phyloP scores from a whole-genome alignment of 2,113 vertebrate species.

The Gymnorhina tibicen region DNA sequence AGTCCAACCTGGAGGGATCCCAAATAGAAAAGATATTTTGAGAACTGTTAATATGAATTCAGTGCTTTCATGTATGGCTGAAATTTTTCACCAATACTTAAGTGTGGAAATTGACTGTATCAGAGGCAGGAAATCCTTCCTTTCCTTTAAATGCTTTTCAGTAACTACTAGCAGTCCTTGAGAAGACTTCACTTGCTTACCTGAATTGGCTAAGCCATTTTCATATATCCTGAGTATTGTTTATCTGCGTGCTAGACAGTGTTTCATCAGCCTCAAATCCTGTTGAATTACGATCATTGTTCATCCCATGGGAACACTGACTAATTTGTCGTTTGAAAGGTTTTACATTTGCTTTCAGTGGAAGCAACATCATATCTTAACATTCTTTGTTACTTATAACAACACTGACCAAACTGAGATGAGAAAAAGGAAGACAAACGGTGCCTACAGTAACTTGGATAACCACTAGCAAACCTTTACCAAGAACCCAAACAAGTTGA shows the following conservation, averaged over 20 bases:
- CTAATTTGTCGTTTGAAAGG: not conserved
- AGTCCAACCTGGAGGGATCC: not conserved
- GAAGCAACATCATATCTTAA: not conserved
- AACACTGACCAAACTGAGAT: not conserved
- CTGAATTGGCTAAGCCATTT: not conserved
- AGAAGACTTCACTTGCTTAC: not conserved
- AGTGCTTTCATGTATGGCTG: not conserved
- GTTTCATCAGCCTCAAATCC: not conserved
- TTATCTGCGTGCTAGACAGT: not conserved
- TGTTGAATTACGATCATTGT: not conserved
- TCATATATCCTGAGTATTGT: not conserved
- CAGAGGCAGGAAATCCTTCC: not conserved
- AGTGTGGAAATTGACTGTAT: not conserved
- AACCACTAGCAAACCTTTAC: not conserved
- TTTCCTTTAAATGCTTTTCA: not conserved
- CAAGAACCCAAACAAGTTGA: not conserved
- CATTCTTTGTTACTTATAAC: accelerated
- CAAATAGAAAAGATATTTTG: not conserved
- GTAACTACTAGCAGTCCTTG: not conserved
- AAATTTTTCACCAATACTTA: not conserved
- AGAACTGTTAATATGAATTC: not conserved
- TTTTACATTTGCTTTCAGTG: not conserved
- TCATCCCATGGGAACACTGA: not conserved
- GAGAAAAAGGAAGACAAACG: not conserved
- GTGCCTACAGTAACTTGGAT: not conserved